These are phyloP conservation scores for Colletes collaris DNA, from an alignment of 2,888 invertebrate species.

Conservation along the genomic window DNA sequence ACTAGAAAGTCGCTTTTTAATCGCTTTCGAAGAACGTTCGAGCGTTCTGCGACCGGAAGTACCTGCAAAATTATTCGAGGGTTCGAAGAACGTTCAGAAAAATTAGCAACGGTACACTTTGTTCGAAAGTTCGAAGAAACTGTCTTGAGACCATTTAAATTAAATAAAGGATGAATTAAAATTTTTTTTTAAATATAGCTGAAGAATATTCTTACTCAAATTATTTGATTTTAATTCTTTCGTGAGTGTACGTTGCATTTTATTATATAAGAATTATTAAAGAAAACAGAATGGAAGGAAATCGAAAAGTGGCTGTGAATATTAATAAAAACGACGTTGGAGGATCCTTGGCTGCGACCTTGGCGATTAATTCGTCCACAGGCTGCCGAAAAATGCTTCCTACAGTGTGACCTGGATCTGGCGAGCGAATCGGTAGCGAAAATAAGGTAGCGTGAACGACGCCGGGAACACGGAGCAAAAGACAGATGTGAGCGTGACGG, in stretches of 20 bases:
- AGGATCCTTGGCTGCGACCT: not conserved
- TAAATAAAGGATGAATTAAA: too few species aligned
- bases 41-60: constrained; percentile 3
- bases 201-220: too few species aligned
- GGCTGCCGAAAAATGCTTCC: too few species aligned
- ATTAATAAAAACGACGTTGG: not conserved
- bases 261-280: too few species aligned
- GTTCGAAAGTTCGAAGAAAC: too few species aligned
- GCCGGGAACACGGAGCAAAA: too few species aligned
- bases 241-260: too few species aligned
- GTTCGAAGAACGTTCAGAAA: not conserved
- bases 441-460: not conserved
- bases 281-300: too few species aligned
- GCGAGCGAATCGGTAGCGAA: not conserved
- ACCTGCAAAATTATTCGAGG: not conserved
- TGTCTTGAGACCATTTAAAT: too few species aligned
- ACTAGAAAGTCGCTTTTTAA: constrained; percentile 36
- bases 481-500: not conserved
- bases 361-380: not conserved
- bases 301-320: not conserved
- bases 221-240: too few species aligned
- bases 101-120: too few species aligned
- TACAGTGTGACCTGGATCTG: not conserved
- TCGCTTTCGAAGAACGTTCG: constrained; percentile 13
- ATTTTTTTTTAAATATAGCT: too few species aligned